These are phyloP conservation scores for Tonatia bakeri DNA, from an alignment of 2,113 vertebrate species.

Conservation along the genomic window DNA sequence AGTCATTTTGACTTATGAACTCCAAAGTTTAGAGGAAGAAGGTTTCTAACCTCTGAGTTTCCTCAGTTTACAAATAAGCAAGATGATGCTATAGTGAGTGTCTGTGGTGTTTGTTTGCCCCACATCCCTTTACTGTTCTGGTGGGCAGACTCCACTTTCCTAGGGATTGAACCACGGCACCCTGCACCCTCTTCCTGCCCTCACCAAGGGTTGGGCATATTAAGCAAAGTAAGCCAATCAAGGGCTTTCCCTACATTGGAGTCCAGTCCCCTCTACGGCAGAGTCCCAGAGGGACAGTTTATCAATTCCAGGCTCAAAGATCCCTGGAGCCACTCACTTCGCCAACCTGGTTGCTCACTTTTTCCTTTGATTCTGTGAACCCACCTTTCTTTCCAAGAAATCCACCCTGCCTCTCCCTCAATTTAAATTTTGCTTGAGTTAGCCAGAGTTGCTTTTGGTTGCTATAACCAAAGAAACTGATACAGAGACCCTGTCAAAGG, in stretches of 20 bases:
- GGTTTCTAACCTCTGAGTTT: neutral
- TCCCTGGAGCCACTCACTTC: neutral
- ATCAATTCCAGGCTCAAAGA: neutral
- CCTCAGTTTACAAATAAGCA: neutral
- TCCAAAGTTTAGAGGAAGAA: neutral
- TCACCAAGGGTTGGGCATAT: neutral
- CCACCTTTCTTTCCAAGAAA: neutral
- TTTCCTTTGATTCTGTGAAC: neutral
- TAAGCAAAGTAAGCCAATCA: neutral
- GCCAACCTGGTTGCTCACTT: neutral
- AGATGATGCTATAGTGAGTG: no score
- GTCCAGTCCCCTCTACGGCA: neutral
- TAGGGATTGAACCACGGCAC: neutral
- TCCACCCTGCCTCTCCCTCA: neutral
- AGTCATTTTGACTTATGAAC: neutral
- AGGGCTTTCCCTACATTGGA: neutral
- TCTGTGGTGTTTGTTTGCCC: neutral
- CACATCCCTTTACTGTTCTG: neutral
- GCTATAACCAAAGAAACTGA: neutral
- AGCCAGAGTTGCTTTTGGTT: neutral
- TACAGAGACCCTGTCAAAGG: slow-evolving; percentile 16
- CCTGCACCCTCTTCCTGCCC: neutral
- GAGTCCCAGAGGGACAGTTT: neutral
- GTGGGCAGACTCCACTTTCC: neutral
- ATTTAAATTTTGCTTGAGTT: neutral